Evolutionary conservation across 2,113 vertebrate species (phyloP).

Genomic region (Nesoenas mayeri): DNA sequence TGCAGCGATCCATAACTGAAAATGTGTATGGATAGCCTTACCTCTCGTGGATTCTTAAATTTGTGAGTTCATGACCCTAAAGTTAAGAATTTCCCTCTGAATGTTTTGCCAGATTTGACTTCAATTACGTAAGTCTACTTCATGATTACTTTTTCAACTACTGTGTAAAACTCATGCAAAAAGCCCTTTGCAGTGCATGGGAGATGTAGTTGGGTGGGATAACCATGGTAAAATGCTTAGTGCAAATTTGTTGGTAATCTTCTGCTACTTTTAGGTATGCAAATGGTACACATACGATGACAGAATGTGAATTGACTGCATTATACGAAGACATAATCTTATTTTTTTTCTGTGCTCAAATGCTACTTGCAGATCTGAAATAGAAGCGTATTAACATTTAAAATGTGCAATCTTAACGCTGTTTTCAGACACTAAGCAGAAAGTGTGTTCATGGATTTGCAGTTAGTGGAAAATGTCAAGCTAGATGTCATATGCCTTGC

Average conservation of each 20-base stretch:
- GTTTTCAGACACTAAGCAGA: background rate
- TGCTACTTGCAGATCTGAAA: background rate
- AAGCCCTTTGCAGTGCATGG: background rate
- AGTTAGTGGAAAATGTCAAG: background rate
- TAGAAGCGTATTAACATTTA: background rate
- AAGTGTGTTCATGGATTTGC: background rate
- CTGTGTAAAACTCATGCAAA: background rate
- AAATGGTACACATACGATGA: background rate
- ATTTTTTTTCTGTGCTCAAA: background rate
- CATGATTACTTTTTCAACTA: background rate
- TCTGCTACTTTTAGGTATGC: background rate
- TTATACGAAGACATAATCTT: background rate
- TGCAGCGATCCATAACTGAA: background rate
- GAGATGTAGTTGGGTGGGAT: background rate
- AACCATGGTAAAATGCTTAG: background rate
- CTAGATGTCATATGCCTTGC: background rate
- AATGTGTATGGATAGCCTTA: background rate
- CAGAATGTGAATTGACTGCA: background rate
- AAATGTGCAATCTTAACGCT: background rate
- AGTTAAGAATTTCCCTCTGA: background rate
- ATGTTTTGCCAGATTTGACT: fast-evolving
- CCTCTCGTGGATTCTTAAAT: background rate
- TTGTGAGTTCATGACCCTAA: background rate
- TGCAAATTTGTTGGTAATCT: background rate
- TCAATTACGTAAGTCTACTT: background rate